phyloP scores from a whole-genome alignment of 2,113 vertebrate genomes.

The Coptodon bakossiorum region DNA sequence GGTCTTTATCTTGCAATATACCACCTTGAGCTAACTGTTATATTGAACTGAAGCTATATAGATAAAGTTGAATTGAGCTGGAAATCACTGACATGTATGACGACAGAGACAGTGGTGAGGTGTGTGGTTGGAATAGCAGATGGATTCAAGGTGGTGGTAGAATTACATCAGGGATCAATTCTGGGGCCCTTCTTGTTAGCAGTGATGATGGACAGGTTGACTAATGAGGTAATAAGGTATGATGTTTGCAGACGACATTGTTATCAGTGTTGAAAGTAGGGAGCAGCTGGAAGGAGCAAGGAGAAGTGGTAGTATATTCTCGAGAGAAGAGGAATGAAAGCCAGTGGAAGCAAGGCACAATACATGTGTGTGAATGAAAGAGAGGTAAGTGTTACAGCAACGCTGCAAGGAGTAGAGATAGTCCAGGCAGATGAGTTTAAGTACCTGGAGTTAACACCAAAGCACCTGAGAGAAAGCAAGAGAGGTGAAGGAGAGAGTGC shows the following conservation, averaged over 20 bases:
- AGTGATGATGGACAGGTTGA: neutral
- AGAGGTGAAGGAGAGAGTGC: neutral
- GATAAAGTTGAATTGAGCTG: neutral
- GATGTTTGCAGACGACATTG: neutral
- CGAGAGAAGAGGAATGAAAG: neutral
- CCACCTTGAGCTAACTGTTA: neutral
- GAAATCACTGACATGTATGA: neutral
- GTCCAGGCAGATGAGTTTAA: neutral
- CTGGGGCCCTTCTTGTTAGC: neutral
- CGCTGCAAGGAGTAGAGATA: neutral
- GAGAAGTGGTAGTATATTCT: neutral
- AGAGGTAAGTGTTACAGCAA: neutral
- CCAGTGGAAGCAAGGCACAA: neutral
- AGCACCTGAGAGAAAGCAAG: neutral
- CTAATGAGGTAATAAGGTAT: neutral
- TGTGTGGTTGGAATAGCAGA: neutral
- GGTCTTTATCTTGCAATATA: neutral
- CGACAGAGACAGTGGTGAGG: neutral
- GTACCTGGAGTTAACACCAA: neutral
- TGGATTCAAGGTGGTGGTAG: neutral
- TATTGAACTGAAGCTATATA: neutral
- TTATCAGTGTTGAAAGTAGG: neutral
- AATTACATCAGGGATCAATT: neutral
- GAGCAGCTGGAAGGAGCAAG: neutral
- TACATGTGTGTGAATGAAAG: neutral